These are phyloP conservation scores for Isaurus tuberculatus DNA, from an alignment of 92 coral and sea anemone genomes.

Conservation along the genomic window DNA sequence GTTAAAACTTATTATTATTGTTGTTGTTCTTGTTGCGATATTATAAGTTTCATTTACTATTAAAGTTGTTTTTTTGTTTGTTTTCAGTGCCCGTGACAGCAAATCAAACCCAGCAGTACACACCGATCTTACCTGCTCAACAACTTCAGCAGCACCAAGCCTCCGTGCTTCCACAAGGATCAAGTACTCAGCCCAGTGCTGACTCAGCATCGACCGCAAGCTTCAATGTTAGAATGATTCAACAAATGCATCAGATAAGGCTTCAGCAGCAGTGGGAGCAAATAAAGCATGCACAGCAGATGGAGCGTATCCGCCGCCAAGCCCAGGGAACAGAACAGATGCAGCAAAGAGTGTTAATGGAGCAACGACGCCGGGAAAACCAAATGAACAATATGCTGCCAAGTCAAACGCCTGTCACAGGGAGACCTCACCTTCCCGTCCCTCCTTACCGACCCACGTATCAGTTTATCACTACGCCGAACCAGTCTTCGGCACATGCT, in stretches of 20 bases:
- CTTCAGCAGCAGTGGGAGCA: conserved; percentile 56
- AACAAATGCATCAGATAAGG: conserved; percentile 70
- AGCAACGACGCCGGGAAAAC: conserved; percentile 13
- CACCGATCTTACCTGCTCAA: conserved; percentile 58
- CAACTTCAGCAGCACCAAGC: conserved; percentile 64
- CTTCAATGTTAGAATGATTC: conserved; percentile 58
- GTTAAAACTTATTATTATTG: neutral
- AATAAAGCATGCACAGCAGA: conserved; percentile 14
- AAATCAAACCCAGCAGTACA: conserved; percentile 33
- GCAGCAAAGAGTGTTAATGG: conserved; percentile 15
- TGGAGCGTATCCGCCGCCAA: conserved; percentile 31
- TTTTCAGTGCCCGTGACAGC: conserved; percentile 19
- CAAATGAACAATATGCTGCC: conserved; percentile 30
- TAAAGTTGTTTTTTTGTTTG: neutral
- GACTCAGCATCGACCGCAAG: conserved; percentile 40
- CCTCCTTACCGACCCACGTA: conserved; percentile 20
- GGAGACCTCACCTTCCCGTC: neutral
- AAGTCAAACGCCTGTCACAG: conserved; percentile 7
- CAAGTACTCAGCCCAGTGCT: conserved; percentile 42
- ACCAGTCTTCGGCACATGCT: conserved; percentile 3
- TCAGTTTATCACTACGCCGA: conserved; percentile 3
- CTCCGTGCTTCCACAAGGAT: conserved; percentile 45
- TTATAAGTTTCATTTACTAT: neutral
- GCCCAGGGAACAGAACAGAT: conserved; percentile 10
- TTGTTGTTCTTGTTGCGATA: neutral